phyloP scores from a whole-genome alignment of 2,113 vertebrate species.

The Narcine bancroftii region DNA sequence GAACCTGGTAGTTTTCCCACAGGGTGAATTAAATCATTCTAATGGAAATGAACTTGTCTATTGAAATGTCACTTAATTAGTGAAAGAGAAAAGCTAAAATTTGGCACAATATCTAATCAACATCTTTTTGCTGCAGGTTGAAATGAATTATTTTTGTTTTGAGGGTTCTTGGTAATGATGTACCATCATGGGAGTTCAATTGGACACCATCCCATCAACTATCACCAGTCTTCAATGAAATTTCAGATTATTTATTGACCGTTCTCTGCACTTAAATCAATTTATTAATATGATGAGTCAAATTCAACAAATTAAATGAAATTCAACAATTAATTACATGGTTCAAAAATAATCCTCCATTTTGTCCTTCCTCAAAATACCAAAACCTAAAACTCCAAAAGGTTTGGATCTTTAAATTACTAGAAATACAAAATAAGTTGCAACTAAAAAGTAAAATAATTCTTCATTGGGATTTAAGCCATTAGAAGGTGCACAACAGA shows the following conservation, averaged over 20 bases:
- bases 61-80: neutral
- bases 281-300: too few species aligned
- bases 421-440: neutral
- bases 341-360: neutral
- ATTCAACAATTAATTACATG: neutral
- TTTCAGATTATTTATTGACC: neutral
- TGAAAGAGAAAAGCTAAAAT: neutral
- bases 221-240: too few species aligned
- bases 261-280: neutral
- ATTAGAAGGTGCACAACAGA: neutral
- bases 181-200: neutral
- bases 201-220: neutral
- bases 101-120: neutral
- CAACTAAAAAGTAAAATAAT: neutral
- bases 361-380: neutral
- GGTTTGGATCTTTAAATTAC: neutral
- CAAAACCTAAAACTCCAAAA: neutral
- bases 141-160: neutral
- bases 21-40: neutral
- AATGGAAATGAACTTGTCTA: neutral
- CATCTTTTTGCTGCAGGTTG: neutral
- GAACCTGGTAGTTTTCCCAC: neutral
- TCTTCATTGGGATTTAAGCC: neutral
- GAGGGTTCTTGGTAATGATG: neutral
- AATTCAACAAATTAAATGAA: too few species aligned